Evolutionary conservation across 2,797 vertebrate genomes (phyloP).

Genomic region (Neosilurus mollespiculum): DNA sequence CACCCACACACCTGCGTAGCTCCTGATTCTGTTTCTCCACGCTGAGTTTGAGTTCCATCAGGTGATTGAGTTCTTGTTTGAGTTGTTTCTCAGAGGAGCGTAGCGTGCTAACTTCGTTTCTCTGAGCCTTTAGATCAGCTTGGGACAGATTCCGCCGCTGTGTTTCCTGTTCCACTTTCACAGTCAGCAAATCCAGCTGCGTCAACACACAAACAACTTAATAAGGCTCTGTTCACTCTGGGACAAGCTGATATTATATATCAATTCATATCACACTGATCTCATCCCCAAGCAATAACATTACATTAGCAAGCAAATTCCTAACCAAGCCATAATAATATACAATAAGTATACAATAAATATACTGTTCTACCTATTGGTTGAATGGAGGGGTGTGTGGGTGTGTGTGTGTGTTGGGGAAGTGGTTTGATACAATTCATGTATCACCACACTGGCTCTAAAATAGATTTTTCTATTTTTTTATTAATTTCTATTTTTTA

Average conservation of each 20-base stretch:
- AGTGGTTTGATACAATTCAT: no score
- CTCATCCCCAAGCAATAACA: background rate
- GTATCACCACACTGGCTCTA: no score
- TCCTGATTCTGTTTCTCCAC: constrained; percentile 93
- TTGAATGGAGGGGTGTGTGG: no score
- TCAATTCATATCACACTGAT: background rate
- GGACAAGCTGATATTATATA: background rate
- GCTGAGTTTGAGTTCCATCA: constrained; percentile 87
- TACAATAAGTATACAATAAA: no score
- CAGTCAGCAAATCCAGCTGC: constrained; percentile 84
- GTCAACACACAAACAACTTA: background rate
- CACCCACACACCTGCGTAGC: constrained; percentile 82
- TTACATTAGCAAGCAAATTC: background rate
- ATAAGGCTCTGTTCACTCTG: background rate
- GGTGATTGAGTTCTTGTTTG: constrained; percentile 94
- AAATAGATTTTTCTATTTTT: no score
- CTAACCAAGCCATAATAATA: background rate
- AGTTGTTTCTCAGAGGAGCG: constrained; percentile 91
- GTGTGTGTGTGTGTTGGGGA: no score
- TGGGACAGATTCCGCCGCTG: constrained; percentile 86
- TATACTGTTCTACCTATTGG: no score
- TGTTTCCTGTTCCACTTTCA: constrained; percentile 90
- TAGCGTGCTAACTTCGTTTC: constrained; percentile 84
- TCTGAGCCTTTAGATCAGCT: constrained; percentile 90
- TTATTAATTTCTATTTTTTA: no score